These are phyloP conservation scores for Flexamia atlantica DNA, from an alignment of 2,888 invertebrate genomes.

Conservation along the genomic window DNA sequence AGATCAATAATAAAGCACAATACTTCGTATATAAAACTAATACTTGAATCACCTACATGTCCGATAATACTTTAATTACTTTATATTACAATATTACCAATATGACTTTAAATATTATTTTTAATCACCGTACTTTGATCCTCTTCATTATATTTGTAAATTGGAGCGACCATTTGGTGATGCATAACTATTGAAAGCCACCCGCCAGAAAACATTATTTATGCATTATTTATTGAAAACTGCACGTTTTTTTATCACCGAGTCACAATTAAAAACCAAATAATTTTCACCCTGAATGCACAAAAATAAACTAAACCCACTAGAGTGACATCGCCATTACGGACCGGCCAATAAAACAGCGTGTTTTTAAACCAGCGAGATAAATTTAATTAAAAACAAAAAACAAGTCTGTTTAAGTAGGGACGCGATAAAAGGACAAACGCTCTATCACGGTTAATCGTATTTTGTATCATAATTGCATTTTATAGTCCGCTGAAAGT, in stretches of 20 bases:
- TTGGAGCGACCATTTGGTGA: background rate
- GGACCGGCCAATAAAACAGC: background rate
- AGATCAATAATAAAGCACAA: no score
- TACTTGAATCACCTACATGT: no score
- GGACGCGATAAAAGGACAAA: constrained; percentile 31
- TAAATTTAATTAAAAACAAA: constrained; percentile 30
- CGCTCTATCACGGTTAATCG: constrained; percentile 38
- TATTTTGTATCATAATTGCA: constrained; percentile 19
- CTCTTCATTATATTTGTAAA: background rate
- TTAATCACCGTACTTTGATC: no score
- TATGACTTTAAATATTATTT: no score
- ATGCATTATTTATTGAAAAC: background rate
- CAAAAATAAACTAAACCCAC: background rate
- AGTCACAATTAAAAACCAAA: background rate
- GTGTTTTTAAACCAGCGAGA: background rate
- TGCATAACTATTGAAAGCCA: background rate
- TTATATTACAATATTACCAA: no score
- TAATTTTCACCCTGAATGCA: background rate
- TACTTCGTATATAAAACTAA: no score
- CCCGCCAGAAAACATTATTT: background rate
- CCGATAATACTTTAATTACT: no score
- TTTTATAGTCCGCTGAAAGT: constrained; percentile 40
- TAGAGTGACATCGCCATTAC: background rate
- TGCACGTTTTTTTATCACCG: background rate
- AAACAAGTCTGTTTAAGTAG: constrained; percentile 20